These are phyloP conservation scores for Sarcoramphus papa DNA, from an alignment of 2,797 vertebrate genomes.

Conservation along the genomic window DNA sequence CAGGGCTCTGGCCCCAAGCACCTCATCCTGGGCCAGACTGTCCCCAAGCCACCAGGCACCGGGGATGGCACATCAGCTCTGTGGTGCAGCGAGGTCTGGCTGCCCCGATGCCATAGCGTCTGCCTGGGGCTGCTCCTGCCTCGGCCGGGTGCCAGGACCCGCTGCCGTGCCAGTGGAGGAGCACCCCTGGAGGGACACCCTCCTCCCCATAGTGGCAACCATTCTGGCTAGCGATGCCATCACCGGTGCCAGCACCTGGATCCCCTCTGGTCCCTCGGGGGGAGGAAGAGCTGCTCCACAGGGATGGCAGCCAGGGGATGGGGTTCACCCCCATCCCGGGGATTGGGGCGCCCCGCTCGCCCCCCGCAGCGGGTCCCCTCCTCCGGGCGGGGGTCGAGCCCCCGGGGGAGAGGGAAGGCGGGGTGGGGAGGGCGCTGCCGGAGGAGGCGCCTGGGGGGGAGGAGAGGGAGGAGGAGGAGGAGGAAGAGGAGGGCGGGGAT, in stretches of 20 bases:
- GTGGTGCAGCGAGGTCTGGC: not conserved
- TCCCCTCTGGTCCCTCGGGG: not conserved
- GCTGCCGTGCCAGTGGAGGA: not conserved
- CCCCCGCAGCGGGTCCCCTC: not conserved
- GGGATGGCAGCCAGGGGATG: not conserved
- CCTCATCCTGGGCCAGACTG: not conserved
- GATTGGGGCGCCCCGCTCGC: not conserved
- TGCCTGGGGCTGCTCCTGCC: not conserved
- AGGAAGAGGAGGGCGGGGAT: not conserved
- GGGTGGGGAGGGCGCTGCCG: not conserved
- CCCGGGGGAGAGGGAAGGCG: not conserved
- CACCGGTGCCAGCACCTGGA: not conserved
- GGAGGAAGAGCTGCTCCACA: not conserved
- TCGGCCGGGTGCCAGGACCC: not conserved
- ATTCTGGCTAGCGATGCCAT: not conserved
- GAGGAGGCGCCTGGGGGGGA: not conserved
- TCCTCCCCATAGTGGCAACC: fast-evolving
- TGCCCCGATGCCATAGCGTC: fast-evolving
- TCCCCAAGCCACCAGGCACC: not conserved
- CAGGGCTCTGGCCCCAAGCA: not conserved
- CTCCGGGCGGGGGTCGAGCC: not conserved
- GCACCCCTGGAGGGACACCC: not conserved
- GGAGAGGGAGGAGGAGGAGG: not conserved
- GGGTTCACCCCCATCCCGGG: not conserved
- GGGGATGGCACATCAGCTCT: not conserved